Base-by-base conservation (phyloP, 2,113 vertebrate genomes). In the Alectura lathami region DNA sequence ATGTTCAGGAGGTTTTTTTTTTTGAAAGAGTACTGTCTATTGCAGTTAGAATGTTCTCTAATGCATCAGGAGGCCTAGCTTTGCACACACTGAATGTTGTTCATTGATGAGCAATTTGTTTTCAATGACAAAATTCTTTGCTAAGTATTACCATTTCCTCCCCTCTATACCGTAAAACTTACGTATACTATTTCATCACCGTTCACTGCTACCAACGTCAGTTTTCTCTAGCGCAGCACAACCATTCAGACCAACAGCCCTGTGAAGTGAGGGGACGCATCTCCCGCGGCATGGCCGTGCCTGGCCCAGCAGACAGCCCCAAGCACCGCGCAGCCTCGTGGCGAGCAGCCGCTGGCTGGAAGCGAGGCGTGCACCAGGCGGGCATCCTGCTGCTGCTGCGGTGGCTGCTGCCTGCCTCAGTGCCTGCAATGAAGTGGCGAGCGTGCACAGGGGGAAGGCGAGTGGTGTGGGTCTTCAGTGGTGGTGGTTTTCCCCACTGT, bases 401-500 rank as follows among this genome's bases (percentile, higher is more conserved):
- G n/a, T n/a, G 63, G 68, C 63, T 67, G 47, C 76, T 91, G 80
- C 72, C 38, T 68, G 4, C 15, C 16, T 2, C 7, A 9, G 47
- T 15, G 18, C 54, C 15, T 1, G 18, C 22, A n/a, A 8, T 0
- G 0, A n/a, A n/a, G n/a, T n/a, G 10, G 0, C 8, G 34, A 32
- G 17, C 23, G 0, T 9, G 64, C 42, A 30, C n/a, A 11, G 38
- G 66, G 36, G 22, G 50, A 51, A 51, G 59, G 20, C 1, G 6
- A 20, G 13, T 10, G 56, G 11, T 1, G 17, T 1, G 16, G 3
- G 7, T 51, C 57, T 84, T 54, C 20, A 32, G 23, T 7, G 6
- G n/a, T 47, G 11, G 21, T 38, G 47, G 4, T 2, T 48, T 81
- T 54, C 51, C 81, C 27, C 21, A 45, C 36, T 63, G 32, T 22